Evolutionary conservation across 1,140 invertebrate species (phyloP), one percentile per base, ranked within the genome.

Genomic region (Phocides pigmalion): DNA sequence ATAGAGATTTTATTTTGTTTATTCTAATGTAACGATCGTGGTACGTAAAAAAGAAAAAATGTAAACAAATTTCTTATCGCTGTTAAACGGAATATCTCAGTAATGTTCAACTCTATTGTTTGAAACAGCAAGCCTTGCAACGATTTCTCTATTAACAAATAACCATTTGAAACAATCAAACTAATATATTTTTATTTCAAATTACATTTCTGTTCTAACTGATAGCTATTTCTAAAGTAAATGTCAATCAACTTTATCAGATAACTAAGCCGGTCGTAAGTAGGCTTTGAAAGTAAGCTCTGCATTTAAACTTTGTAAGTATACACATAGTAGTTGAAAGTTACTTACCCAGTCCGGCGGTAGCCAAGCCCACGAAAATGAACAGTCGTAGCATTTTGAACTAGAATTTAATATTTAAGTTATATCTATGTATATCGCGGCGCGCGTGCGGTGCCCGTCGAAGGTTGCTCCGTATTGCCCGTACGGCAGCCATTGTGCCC

Each of bases 391-490:
- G 82, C 86, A 89, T 89, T 68, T 77, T 85, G 73, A 58, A 58
- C 53, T 58, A 12, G 39, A 58, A 12, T 58, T 17, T 58, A 22
- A 47, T 32, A 35, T 35, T 35, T 35, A 35, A 35, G 9, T 12
- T 35, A 35, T 35, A 70, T 67, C 58, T 62, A 61, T 62, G 25
- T 53, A 64, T 68, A 64, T 68, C 70, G 35, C 61, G 62, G 75
- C 69, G 72, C 74, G 79, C 87, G 87, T 89, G 87, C 82, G 81
- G 32, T 79, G 79, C 78, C 70, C 66, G 65, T 65, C 80, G 80
- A 84, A 82, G 80, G 87, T 82, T 84, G 82, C 66, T 74, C 62
- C 53, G 83, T 83, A 89, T 89, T 89, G 84, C 64, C 62, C 20
- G 70, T 35, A 64, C 53, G 46, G 49, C 47, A 46, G 61, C 61